Base-by-base conservation (phyloP, 2,113 vertebrate species). In the Sturnira hondurensis region DNA sequence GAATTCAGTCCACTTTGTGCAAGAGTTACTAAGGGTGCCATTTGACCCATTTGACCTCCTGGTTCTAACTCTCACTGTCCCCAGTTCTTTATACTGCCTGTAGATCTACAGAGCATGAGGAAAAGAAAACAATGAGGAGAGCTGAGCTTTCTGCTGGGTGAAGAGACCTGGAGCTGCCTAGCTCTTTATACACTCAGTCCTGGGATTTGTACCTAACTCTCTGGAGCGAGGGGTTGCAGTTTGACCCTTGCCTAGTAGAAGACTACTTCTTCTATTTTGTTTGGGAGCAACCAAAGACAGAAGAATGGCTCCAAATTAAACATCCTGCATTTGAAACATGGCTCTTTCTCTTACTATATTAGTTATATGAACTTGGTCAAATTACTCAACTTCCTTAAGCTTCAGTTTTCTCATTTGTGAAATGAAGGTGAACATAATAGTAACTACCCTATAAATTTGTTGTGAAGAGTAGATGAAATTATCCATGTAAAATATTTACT, bases 331-430 rank as follows among this genome's bases (percentile, higher is more conserved):
- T 96, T 65, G 16, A 92, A 76, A 95, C 22, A 92, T 85, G 36
- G 12, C 38, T 91, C 33, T 58, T 28, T 54, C 20, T 87, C 65
- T 94, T 83, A 61, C 24, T 58, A 26, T 58, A 26, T 54, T 87
- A 71, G n/a, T 10, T 52, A 33, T 82, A 9, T 76, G 68, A 86
- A 41, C 33, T 89, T 89, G 38, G 47, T 7, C 31, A 89, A 91
- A 86, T 91, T 70, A 68, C 7, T 67, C 71, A 90, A 92, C 26
- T 17, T 77, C 33, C 67, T 14, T 73, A 61, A 94, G 71, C 65
- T 58, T 87, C 41, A 33, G 17, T 88, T 91, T 94, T 11, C 58
- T 96, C 67, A 82, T 93, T 41, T 96, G 70, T 84, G 45, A 92
- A 87, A 93, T 80, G 33, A 89, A 16, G 26, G 84, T 74, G 26